phyloP scores from a whole-genome alignment of 2,797 vertebrate genomes.

The Sebastolobus alascanus region DNA sequence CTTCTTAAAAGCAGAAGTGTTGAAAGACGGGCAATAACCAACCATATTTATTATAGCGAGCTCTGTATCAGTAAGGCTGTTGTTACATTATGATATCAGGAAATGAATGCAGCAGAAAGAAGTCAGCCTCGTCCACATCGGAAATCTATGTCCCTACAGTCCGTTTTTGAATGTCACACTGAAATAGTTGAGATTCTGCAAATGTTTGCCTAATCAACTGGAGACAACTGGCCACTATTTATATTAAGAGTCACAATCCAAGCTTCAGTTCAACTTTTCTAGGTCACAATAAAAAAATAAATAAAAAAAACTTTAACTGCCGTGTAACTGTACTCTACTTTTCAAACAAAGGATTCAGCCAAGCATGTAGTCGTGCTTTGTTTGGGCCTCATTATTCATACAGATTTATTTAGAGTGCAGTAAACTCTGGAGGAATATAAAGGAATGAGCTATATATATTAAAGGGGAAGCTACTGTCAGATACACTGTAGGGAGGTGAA shows the following conservation, averaged over 20 bases:
- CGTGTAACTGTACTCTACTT: constrained; percentile 25
- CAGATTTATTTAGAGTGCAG: constrained; percentile 45
- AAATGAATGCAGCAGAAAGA: constrained; percentile 18
- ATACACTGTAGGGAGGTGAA: constrained; percentile 8
- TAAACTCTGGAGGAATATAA: constrained; percentile 33
- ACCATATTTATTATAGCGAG: not conserved
- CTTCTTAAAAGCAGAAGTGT: constrained; percentile 10
- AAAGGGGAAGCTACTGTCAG: constrained; percentile 16
- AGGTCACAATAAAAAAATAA: constrained; percentile 15
- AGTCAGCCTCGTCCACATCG: constrained; percentile 17
- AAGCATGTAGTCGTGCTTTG: constrained; percentile 40
- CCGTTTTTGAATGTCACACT: constrained; percentile 30
- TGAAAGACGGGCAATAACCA: constrained; percentile 4
- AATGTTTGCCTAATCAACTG: constrained; percentile 62
- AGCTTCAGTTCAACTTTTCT: constrained; percentile 26
- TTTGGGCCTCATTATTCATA: constrained; percentile 55
- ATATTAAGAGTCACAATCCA: constrained; percentile 20
- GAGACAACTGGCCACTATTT: constrained; percentile 57
- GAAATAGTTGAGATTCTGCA: constrained; percentile 67
- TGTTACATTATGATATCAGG: constrained; percentile 26
- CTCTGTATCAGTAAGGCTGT: not conserved
- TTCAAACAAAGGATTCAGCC: constrained; percentile 55
- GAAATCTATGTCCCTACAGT: constrained; percentile 23
- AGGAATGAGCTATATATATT: constrained; percentile 31
- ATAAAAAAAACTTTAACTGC: constrained; percentile 18